Conservation (phyloP, 2,797 vertebrate genomes). For the Otolemur crassicaudatus region DNA sequence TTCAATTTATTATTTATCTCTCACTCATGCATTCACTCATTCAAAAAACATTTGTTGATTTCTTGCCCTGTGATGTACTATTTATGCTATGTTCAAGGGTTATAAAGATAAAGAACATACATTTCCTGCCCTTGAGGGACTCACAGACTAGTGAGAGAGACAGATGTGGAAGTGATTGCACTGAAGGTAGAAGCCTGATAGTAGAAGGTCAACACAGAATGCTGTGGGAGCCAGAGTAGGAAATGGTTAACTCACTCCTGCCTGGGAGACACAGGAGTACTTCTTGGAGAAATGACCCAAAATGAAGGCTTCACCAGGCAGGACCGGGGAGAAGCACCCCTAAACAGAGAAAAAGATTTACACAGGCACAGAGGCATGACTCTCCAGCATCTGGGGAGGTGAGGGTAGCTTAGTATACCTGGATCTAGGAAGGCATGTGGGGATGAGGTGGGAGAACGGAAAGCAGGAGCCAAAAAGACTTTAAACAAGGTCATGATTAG, state of each 20-base stretch:
- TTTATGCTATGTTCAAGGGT: not conserved
- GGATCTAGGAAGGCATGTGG: not conserved
- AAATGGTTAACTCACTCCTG: not conserved
- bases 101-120: not conserved
- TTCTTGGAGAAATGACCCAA: not conserved
- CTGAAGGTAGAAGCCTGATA: no score
- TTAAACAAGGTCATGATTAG: not conserved
- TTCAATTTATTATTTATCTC: not conserved
- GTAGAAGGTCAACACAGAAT: not conserved
- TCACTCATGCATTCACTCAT: not conserved
- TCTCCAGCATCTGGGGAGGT: fast-evolving
- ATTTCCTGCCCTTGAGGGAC: not conserved
- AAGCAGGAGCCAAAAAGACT: not conserved
- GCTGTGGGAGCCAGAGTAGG: not conserved
- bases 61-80: not conserved
- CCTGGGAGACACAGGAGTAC: not conserved
- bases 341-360: not conserved
- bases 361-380: not conserved
- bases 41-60: not conserved
- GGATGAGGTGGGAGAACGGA: not conserved
- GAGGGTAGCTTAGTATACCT: no score
- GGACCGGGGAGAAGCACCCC: not conserved
- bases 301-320: not conserved
- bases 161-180: not conserved
- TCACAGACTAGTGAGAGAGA: not conserved